Base-by-base conservation (phyloP, 2,888 invertebrate genomes). In the Lordiphosa andalusiaca region DNA sequence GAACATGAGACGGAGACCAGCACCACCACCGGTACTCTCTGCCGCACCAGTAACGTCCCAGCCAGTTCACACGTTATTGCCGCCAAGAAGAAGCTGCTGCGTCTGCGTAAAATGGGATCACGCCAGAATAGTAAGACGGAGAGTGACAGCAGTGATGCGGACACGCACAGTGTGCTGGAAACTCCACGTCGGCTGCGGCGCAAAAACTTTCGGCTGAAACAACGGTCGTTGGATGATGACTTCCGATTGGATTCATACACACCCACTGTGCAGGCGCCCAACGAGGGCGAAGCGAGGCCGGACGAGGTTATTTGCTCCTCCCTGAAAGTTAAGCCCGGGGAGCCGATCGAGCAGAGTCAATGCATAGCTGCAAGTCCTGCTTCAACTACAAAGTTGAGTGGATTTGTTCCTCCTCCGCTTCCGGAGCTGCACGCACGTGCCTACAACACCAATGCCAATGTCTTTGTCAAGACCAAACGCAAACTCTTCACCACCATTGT, bases 381-480 rank as follows among this genome's bases (percentile, higher is more conserved):
- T n/a, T 13, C 50, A 2, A n/a, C 50, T 9, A 25, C 4, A 3
- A 69, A 67, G 39, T 33, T 41, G n/a, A 59, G 41, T 9, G 83
- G 54, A 4, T 85, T 74, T 54, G 71, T 70, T 49, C 77, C 71
- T 16, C 86, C 81, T 4, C 73, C 84, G 9, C 23, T 84, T 49
- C 80, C 81, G 0, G 84, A 84, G 35, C 25, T 42, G 6, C 65
- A 76, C 21, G 37, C 65, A 6, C 73, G 71, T 41, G 59, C 38
- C 50, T 69, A 68, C 57, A 84, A 83, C 49, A 71, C 69, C 21
- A 85, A 86, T n/a, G 78, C 91, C 41, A 94, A 94, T 85, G 92
- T 95, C 0, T 94, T 95, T 68, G 94, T 95, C 0, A 95, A 94
- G 88, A 95, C 95, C 0, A 95, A 94, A 39, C 91, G 95, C 53